Evolutionary conservation across 2,797 vertebrate genomes (phyloP).

Genomic region (Pogonophryne albipinna): DNA sequence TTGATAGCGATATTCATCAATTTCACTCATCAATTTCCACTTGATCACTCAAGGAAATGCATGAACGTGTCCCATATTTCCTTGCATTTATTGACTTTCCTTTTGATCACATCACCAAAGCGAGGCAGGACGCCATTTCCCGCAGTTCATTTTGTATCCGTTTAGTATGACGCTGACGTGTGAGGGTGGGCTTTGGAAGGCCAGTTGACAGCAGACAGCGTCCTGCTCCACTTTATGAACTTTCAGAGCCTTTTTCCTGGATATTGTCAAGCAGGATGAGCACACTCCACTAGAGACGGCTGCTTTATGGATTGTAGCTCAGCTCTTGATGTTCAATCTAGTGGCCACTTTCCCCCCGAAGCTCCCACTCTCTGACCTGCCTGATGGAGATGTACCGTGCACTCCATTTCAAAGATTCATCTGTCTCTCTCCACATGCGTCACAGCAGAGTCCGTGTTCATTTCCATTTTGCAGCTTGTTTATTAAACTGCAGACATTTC

Average conservation of each 20-base stretch:
- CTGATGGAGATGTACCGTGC: constrained; percentile 12
- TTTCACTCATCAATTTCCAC: too few relatives aligned
- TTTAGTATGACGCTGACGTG: neutral
- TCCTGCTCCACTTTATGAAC: constrained; percentile 24
- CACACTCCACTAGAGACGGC: constrained; percentile 44
- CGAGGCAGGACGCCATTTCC: too few relatives aligned
- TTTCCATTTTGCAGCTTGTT: neutral
- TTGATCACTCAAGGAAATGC: too few relatives aligned
- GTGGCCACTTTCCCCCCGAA: constrained; percentile 33
- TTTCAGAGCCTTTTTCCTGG: constrained; percentile 30
- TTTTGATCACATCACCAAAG: too few relatives aligned
- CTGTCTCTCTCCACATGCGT: neutral
- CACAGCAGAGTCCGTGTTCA: neutral
- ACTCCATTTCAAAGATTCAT: constrained; percentile 10
- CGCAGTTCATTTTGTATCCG: neutral
- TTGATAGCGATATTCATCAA: too few relatives aligned
- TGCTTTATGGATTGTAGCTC: constrained; percentile 45
- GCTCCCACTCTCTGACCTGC: constrained; percentile 19
- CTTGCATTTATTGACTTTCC: too few relatives aligned
- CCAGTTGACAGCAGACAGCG: neutral
- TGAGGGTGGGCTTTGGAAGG: neutral
- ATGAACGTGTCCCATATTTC: too few relatives aligned
- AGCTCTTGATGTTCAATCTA: constrained; percentile 45
- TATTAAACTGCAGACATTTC: constrained; percentile 22
- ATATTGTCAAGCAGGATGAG: constrained; percentile 33